phyloP scores from a whole-genome alignment of 2,797 vertebrate genomes.

The Brotogeris chrysoptera region DNA sequence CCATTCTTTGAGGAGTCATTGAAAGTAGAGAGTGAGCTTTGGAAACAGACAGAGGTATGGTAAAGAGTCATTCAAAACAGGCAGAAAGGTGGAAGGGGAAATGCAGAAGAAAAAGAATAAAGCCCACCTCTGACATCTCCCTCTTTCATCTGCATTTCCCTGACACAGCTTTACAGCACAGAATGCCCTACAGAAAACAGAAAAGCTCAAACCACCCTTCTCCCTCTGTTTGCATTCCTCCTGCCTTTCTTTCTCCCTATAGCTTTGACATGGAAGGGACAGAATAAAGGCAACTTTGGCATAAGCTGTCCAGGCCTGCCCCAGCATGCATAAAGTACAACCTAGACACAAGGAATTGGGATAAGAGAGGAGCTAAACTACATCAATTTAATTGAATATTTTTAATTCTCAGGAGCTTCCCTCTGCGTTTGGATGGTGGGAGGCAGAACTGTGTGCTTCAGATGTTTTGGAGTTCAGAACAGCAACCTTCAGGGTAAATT shows the following conservation, averaged over 20 bases:
- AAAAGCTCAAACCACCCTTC: background rate
- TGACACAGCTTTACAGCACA: background rate
- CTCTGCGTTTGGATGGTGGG: slow-evolving; percentile 21
- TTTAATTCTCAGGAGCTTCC: slow-evolving; percentile 44
- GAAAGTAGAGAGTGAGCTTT: background rate
- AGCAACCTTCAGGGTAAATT: slow-evolving; percentile 40
- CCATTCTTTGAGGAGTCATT: background rate
- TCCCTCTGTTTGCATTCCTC: background rate
- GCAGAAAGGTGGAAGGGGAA: background rate
- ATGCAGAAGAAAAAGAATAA: background rate
- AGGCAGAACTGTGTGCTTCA: slow-evolving; percentile 30
- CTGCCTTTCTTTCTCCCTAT: background rate
- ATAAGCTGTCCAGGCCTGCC: slow-evolving; percentile 10
- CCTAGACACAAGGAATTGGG: background rate
- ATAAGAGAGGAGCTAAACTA: slow-evolving; percentile 27
- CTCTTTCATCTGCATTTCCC: background rate
- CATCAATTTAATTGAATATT: background rate
- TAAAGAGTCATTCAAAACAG: background rate
- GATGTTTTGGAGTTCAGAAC: slow-evolving; percentile 38
- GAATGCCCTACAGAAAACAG: background rate
- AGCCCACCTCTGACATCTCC: background rate
- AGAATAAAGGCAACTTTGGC: slow-evolving; percentile 1
- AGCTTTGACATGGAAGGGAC: slow-evolving; percentile 1
- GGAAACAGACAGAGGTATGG: background rate
- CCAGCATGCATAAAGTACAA: background rate